phyloP scores from a whole-genome alignment of 1,140 invertebrate genomes.

The Drosophila parvula region DNA sequence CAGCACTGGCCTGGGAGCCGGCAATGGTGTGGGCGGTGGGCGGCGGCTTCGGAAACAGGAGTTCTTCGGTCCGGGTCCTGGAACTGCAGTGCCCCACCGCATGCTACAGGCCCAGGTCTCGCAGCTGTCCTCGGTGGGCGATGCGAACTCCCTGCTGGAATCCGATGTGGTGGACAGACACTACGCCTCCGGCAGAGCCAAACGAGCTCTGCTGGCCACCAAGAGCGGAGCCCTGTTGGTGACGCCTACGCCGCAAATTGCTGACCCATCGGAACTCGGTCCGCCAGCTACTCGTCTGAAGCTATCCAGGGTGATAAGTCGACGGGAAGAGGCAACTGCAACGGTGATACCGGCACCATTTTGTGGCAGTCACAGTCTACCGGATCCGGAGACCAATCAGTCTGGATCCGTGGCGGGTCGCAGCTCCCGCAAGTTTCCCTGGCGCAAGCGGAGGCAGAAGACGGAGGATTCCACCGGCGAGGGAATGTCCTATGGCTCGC shows the following conservation, averaged over 20 bases:
- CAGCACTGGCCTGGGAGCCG: slow-evolving; percentile 47
- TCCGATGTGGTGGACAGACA: slow-evolving; percentile 46
- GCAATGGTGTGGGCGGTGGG: slow-evolving; percentile 6
- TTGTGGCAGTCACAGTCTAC: slow-evolving; percentile 61
- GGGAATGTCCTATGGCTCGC: slow-evolving; percentile 54
- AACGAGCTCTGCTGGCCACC: slow-evolving; percentile 63
- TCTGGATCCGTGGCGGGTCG: slow-evolving; percentile 1
- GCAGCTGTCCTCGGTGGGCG: slow-evolving; percentile 56
- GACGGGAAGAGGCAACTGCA: slow-evolving; percentile 58
- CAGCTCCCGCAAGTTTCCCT: slow-evolving; percentile 56
- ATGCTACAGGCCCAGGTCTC: slow-evolving; percentile 66
- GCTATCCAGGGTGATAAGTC: slow-evolving; percentile 72
- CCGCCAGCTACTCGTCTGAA: slow-evolving; percentile 65
- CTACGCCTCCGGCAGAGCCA: slow-evolving; percentile 39
- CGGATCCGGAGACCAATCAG: slow-evolving; percentile 49
- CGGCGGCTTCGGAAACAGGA: slow-evolving; percentile 58
- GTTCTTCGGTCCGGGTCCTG: slow-evolving; percentile 34
- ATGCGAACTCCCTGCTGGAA: slow-evolving; percentile 61
- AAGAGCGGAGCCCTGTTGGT: slow-evolving; percentile 64
- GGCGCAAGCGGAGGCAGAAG: slow-evolving; percentile 68
- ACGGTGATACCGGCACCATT: not conserved
- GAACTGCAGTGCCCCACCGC: slow-evolving; percentile 55
- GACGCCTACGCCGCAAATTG: slow-evolving; percentile 22
- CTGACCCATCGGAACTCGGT: slow-evolving; percentile 12
- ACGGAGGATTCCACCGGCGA: slow-evolving; percentile 24